Percentiles rank a stretch among this genome's conserved stretches.
These are phyloP conservation scores for Dryas iulia DNA, from an alignment of 1,140 invertebrate species.

Conservation along the genomic window DNA sequence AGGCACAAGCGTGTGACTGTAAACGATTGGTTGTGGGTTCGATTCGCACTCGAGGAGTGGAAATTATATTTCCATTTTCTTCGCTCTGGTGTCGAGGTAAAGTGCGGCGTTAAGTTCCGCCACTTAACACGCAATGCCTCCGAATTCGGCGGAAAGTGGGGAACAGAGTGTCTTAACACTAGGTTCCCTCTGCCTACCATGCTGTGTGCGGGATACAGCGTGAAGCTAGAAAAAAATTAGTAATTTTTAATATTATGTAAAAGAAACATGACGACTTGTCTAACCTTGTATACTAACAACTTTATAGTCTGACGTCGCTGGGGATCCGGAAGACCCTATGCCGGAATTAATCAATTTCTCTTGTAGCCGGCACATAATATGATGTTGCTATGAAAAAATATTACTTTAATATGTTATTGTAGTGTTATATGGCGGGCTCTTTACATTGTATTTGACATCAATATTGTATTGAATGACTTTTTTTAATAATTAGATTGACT, in stretches of 20 bases:
- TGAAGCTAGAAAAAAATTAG: neutral
- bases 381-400: neutral
- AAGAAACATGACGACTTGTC: neutral
- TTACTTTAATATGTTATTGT: neutral
- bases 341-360: conserved; percentile 54
- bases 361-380: conserved; percentile 41
- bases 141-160: too few species aligned
- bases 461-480: neutral
- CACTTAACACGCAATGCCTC: too few species aligned
- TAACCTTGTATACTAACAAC: conserved; percentile 9
- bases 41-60: too few species aligned
- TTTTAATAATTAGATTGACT: too few species aligned
- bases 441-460: neutral
- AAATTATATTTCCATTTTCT: too few species aligned
- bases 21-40: too few species aligned
- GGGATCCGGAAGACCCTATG: conserved; percentile 28
- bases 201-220: too few species aligned
- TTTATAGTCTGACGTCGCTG: conserved; percentile 45
- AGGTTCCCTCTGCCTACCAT: too few species aligned
- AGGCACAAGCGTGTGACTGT: too few species aligned
- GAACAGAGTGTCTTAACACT: too few species aligned
- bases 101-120: too few species aligned
- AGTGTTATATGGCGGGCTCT: neutral
- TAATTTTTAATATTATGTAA: neutral
- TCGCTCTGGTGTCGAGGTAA: too few species aligned